A percentile compares a stretch with the other conserved stretches of the same genome.
These are phyloP conservation scores for Lasioglossum leucozonium DNA, from an alignment of 2,888 invertebrate genomes.

Conservation along the genomic window DNA sequence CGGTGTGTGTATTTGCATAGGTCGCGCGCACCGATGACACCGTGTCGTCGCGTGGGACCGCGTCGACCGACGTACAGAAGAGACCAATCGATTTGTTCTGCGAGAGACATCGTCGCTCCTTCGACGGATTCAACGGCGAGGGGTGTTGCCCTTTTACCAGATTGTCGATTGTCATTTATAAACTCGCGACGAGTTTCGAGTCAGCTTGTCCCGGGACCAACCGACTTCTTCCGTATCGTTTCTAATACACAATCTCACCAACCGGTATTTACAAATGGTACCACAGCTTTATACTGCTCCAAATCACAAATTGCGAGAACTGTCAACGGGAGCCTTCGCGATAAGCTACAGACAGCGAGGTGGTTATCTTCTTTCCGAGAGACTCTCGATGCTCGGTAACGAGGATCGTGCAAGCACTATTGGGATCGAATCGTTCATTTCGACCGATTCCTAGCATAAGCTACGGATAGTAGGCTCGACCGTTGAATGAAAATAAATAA, in stretches of 20 bases:
- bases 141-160: slow-evolving; percentile 48
- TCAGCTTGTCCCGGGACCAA: no score
- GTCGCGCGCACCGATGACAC: slow-evolving; percentile 48
- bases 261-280: background rate
- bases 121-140: slow-evolving; percentile 28
- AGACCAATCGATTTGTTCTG: slow-evolving; percentile 45
- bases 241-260: background rate
- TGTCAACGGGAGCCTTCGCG: background rate
- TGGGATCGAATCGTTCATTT: background rate
- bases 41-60: slow-evolving; percentile 45
- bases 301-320: background rate
- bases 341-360: background rate
- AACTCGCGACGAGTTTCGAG: background rate
- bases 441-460: background rate
- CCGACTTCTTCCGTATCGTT: background rate
- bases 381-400: background rate
- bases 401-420: background rate
- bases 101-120: slow-evolving; percentile 36
- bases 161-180: slow-evolving; percentile 13
- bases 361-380: background rate
- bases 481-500: background rate
- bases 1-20: slow-evolving; percentile 36
- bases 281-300: background rate
- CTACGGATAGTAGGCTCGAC: background rate
- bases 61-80: slow-evolving; percentile 30